Base-by-base conservation (phyloP, 2,797 vertebrate species). In the Myripristis jacobus region DNA sequence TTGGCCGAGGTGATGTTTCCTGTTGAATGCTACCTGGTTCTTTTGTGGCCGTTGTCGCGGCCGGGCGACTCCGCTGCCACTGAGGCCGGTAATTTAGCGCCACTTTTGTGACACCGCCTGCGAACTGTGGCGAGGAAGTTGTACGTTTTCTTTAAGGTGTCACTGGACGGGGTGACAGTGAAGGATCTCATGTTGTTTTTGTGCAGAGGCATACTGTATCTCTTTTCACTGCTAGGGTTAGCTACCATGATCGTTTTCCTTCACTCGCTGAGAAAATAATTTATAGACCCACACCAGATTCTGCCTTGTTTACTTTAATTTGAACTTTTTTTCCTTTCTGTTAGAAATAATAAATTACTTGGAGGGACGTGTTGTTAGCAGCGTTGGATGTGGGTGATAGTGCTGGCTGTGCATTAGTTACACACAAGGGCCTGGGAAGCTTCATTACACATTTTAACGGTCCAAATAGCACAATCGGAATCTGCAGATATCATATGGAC, bases 1-100 rank as follows among this genome's bases (percentile, higher is more conserved):
- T 84, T 90, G 92, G 91, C 84, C 48, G 76, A 84, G 85, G 82
- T 87, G 88, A 90, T 81, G 80, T 91, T 93, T 94, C 90, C 85
- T 90, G 85, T 77, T 87, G 82, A 88, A 92, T 84, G 88, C 82
- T 88, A 89, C 85, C 77, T 91, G 88, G 82, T 91, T 91, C 89
- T 63, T 89, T 91, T 91, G 91, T 91, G 87, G 73, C 74, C 34
- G 18, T 63, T 68, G 80, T 76, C 75, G 56, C 34, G 87, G 67
- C 85, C 77, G 88, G 88, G 25, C 56, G 63, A 66, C 38, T 68
- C 65, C 16, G 9, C 70, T 61, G 77, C 77, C 64, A 67, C 77
- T 81, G 62, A 86, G 71, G 50, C 71, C 79, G 83, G 87, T 92
- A 90, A 91, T 87, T 93, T 78, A 93, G 83, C 67, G 75, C 83